Base-by-base conservation (phyloP, 2,888 invertebrate species). In the Anarsia innoxiella region DNA sequence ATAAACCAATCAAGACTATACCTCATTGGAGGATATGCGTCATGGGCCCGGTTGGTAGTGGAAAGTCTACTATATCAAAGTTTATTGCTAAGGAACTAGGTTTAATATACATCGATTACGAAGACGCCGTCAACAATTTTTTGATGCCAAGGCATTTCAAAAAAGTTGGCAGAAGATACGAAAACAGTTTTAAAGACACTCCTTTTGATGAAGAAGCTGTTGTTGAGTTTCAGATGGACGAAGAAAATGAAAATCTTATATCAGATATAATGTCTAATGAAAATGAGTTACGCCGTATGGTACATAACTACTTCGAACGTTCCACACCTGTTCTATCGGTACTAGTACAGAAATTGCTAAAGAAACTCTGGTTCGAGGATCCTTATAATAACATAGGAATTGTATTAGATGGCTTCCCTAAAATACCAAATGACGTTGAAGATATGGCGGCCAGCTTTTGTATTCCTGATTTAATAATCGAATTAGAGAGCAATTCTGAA, bases 361-460 rank as follows among this genome's bases (percentile, higher is more conserved):
- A 62, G 14, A 72, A 65, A 16, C 65, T 87, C 15, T 90, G 89
- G 89, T 86, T 84, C 51, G 57, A 82, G 33, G 60, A 79, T 33
- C 87, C 89, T 0, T 85, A 74, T 53, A 64, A 59, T 12, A 51
- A 59, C 2, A 67, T 63, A 11, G 89, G 90, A 3, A 76, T 90
- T 55, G 72, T 90, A 26, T 57, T 91, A 25, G 89, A 90, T 59
- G 88, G 88, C 35, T 90, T 88, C 67, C 91, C 91, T 5, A 87
- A 77, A 58, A 61, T 86, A 40, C 59, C 79, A 3, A 64, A 68
- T 32, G 90, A 90, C 59, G 57, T 88, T 2, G 77, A 87, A 44
- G 73, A 82, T 25, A 87, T 89, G 79, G 40, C 75, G 3, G 52
- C 75, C 13, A 64, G 72, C 47, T 82, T 64, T 53, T 74, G 83